Evolutionary conservation across 2,113 vertebrate species (phyloP).

Genomic region (Alethe castanea): DNA sequence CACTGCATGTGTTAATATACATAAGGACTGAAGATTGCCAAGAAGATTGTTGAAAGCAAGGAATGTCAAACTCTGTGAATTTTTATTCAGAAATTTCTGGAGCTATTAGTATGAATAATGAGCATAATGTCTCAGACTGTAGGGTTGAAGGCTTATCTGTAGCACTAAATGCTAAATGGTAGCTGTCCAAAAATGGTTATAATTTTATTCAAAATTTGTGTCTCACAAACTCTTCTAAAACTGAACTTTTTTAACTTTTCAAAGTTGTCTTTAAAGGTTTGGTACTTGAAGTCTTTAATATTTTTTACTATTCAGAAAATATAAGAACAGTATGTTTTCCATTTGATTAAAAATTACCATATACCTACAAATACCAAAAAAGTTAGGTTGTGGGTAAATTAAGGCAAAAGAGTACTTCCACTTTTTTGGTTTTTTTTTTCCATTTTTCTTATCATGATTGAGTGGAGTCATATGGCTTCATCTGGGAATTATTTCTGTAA

Average conservation of each 20-base stretch:
- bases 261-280: not conserved
- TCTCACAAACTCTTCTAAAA: not conserved
- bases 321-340: not conserved
- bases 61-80: slow-evolving; percentile 25
- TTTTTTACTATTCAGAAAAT: not conserved
- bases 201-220: not conserved
- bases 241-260: not conserved
- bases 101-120: not conserved
- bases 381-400: not conserved
- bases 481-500: not conserved
- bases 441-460: not conserved
- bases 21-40: slow-evolving; percentile 31
- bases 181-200: not conserved
- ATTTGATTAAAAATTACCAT: not conserved
- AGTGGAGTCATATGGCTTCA: not conserved
- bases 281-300: not conserved
- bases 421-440: not conserved
- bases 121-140: not conserved
- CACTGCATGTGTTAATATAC: slow-evolving; percentile 46
- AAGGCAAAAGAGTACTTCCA: not conserved
- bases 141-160: not conserved
- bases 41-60: slow-evolving; percentile 10
- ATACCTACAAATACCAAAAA: not conserved
- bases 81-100: not conserved
- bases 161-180: not conserved